These are phyloP conservation scores for Portunus trituberculatus DNA, from an alignment of 1,140 invertebrate species.

Conservation along the genomic window DNA sequence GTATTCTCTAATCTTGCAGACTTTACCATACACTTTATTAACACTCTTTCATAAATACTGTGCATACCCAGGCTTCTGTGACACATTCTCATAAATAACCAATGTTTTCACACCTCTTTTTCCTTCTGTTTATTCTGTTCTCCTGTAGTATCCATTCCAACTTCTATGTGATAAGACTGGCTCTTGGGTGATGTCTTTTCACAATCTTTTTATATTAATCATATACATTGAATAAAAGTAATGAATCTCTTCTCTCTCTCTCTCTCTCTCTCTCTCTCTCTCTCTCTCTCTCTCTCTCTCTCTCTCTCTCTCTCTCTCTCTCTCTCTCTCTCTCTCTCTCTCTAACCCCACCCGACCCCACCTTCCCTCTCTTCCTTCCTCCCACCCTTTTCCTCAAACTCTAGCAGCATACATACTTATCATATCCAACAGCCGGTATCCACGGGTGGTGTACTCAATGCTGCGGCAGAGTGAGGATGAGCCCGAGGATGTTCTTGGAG, in stretches of 20 bases:
- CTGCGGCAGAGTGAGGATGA: constrained; percentile 73
- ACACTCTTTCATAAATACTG: too few species aligned
- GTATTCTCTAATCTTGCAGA: too few species aligned
- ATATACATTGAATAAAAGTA: too few species aligned
- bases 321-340: constrained; percentile 32
- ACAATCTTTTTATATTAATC: too few species aligned
- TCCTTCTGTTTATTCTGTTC: too few species aligned
- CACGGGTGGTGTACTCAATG: constrained; percentile 73
- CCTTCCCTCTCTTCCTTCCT: background rate
- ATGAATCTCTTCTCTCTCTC: background rate
- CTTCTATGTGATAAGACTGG: too few species aligned
- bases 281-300: constrained; percentile 45
- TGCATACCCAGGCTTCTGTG: too few species aligned
- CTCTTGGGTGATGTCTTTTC: too few species aligned
- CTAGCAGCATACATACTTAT: background rate
- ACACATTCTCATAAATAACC: too few species aligned
- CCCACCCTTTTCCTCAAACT: background rate
- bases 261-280: constrained; percentile 47
- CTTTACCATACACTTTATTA: too few species aligned
- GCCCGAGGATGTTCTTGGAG: constrained; percentile 71
- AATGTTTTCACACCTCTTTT: too few species aligned
- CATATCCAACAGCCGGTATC: constrained; percentile 57
- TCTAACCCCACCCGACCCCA: background rate
- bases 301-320: constrained; percentile 32
- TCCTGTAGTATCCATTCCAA: too few species aligned